These are phyloP conservation scores for Hestina assimilis DNA, from an alignment of 1,140 invertebrate species.

Conservation along the genomic window DNA sequence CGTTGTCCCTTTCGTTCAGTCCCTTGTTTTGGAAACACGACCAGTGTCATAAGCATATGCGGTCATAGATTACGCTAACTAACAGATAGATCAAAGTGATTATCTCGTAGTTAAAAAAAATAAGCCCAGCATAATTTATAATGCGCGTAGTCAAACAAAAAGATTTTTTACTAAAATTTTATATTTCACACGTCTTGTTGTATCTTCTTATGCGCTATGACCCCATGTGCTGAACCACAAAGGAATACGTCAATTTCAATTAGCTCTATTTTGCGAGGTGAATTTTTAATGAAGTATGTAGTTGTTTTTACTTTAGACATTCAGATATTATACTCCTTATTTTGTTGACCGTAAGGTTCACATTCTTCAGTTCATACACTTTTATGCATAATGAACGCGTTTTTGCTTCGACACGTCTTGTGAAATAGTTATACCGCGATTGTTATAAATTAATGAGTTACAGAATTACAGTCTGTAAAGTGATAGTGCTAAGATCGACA, in stretches of 20 bases:
- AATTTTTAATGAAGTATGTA: conserved; percentile 37
- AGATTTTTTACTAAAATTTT: not conserved
- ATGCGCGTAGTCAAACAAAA: too few relatives aligned
- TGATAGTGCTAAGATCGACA: conserved; percentile 7
- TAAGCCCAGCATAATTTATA: too few relatives aligned
- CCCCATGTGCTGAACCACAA: conserved; percentile 36
- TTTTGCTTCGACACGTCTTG: conserved; percentile 21
- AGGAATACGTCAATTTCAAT: conserved; percentile 45
- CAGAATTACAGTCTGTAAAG: not conserved
- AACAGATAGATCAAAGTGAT: too few relatives aligned
- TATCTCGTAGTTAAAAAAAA: too few relatives aligned
- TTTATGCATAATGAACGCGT: not conserved
- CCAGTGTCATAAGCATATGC: too few relatives aligned
- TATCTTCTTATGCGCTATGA: conserved; percentile 7
- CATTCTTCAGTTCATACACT: conserved; percentile 21
- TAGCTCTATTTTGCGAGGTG: conserved; percentile 35
- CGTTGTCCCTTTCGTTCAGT: too few relatives aligned
- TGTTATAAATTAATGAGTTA: not conserved
- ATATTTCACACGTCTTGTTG: conserved; percentile 21
- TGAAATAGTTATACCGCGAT: not conserved
- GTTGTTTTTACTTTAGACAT: not conserved
- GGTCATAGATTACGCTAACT: too few relatives aligned
- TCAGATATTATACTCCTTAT: not conserved
- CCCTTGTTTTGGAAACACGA: too few relatives aligned
- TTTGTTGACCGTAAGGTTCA: not conserved